Percentiles rank a stretch among this genome's conserved stretches.
phyloP scores from a whole-genome alignment of 2,888 invertebrate species.

The Agrotis puta region DNA sequence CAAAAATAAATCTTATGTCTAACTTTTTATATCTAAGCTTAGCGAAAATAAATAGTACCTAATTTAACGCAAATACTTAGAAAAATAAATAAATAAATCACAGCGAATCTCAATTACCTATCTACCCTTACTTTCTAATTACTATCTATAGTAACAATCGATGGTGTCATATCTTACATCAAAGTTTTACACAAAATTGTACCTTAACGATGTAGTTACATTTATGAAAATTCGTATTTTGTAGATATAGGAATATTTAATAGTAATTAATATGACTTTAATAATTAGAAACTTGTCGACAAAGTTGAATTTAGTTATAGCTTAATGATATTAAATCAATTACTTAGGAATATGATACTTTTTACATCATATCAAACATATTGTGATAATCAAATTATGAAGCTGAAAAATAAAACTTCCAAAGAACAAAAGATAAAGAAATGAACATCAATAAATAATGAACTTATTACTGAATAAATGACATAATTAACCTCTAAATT shows the following conservation, averaged over 20 bases:
- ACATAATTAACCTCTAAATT: constrained; percentile 20
- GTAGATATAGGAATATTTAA: constrained; percentile 70
- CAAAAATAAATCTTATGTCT: constrained; percentile 83
- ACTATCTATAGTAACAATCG: constrained; percentile 74
- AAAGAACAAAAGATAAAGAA: background rate
- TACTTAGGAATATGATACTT: constrained; percentile 44
- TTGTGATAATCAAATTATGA: constrained; percentile 3
- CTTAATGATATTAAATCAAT: constrained; percentile 43
- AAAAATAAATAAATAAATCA: constrained; percentile 80
- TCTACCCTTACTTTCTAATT: constrained; percentile 71
- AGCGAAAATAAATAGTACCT: constrained; percentile 64
- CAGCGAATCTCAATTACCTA: constrained; percentile 83
- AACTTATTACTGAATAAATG: too few relatives aligned
- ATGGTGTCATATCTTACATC: constrained; percentile 78
- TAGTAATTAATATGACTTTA: constrained; percentile 57
- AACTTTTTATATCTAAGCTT: constrained; percentile 64
- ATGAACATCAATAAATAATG: constrained; percentile 17
- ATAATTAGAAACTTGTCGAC: constrained; percentile 49
- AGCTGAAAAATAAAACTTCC: background rate
- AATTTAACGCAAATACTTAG: constrained; percentile 63
- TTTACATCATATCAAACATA: constrained; percentile 27
- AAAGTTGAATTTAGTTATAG: constrained; percentile 50
- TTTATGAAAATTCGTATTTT: constrained; percentile 76
- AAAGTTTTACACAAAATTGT: constrained; percentile 61
- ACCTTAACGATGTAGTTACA: constrained; percentile 64